Conservation (phyloP, 2,888 invertebrate species). For the Yponomeuta cagnagella region DNA sequence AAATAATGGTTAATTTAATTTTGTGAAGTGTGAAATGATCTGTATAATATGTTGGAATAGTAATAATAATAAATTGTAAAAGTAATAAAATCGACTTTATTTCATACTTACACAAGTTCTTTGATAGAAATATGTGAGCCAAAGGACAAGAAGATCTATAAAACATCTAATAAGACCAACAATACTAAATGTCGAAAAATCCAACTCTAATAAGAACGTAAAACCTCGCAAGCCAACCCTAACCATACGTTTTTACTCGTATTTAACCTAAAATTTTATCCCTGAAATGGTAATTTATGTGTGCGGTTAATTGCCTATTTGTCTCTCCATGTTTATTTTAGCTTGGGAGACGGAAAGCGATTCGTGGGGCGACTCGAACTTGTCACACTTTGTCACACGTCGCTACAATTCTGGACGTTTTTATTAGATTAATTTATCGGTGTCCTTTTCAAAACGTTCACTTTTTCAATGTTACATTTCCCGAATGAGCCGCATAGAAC, state of each 20-base stretch:
- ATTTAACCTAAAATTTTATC: not conserved
- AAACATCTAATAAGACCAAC: too few relatives aligned
- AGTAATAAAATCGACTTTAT: too few relatives aligned
- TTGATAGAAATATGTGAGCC: too few relatives aligned
- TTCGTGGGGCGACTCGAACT: slow-evolving; percentile 39
- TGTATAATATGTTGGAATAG: too few relatives aligned
- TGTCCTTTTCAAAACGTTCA: slow-evolving; percentile 30
- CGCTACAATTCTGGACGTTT: slow-evolving; percentile 42
- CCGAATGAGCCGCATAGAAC: not conserved
- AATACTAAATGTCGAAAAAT: too few relatives aligned
- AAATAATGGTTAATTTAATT: too few relatives aligned
- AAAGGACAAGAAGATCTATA: too few relatives aligned
- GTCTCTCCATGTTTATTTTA: slow-evolving; percentile 31
- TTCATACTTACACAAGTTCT: too few relatives aligned
- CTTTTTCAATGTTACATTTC: not conserved
- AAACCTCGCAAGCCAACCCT: too few relatives aligned
- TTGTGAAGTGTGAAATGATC: too few relatives aligned
- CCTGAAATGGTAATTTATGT: not conserved
- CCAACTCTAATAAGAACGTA: too few relatives aligned
- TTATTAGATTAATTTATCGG: slow-evolving; percentile 40
- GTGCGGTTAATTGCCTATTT: slow-evolving; percentile 54
- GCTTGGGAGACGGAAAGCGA: slow-evolving; percentile 29
- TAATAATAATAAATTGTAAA: too few relatives aligned
- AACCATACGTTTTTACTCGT: not conserved
- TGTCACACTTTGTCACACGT: slow-evolving; percentile 53